Evolutionary conservation across 92 coral and sea anemone genomes (phyloP), one percentile per base, ranked within the genome.

Genomic region (Epizoanthus illoricatus): DNA sequence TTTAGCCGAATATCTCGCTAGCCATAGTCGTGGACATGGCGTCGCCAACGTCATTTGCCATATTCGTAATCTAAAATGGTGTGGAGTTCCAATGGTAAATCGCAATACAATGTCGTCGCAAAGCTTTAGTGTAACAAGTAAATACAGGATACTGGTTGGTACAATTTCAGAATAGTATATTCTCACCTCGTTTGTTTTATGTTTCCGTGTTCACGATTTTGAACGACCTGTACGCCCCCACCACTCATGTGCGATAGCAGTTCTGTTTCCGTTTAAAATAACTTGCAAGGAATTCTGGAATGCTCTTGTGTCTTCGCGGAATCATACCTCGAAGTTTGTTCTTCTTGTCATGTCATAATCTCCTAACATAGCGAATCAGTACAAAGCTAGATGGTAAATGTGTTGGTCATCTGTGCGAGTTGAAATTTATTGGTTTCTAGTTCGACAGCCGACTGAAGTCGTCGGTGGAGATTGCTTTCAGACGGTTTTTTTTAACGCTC

Each of bases 211-310:
- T 78, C 82, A 78, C 54, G 54, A 78, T 58, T 76, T 61, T 39
- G 82, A 42, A 78, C 71, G 82, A 78, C 71, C 71, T 59, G 39
- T 43, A 63, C 82, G 82, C 82, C 82, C 82, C 82, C 82, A 63
- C 82, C 67, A 12, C 52, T 17, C 42, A 28, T 55, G 15, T 41
- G 81, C 0, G 64, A 57, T 63, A 59, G 65, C 43, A 78, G 58
- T 78, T 78, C 82, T 78, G 82, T 78, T 78, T 78, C 82, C 82
- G 82, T 78, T 78, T 78, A 63, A 42, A 62, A 78, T 63, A 78
- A 20, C 82, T 78, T 78, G 55, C 82, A 62, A 41, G 71, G 81
- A 63, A 39, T 78, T 62, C 61, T 78, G 59, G 71, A 78, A 63
- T 63, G 69, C 71, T 17, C 60, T 18, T 41, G 61, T 78, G 12